Percentiles rank a stretch among this genome's conserved stretches.
Evolutionary conservation across 2,113 vertebrate genomes (phyloP).

Genomic region (Aix galericulata): DNA sequence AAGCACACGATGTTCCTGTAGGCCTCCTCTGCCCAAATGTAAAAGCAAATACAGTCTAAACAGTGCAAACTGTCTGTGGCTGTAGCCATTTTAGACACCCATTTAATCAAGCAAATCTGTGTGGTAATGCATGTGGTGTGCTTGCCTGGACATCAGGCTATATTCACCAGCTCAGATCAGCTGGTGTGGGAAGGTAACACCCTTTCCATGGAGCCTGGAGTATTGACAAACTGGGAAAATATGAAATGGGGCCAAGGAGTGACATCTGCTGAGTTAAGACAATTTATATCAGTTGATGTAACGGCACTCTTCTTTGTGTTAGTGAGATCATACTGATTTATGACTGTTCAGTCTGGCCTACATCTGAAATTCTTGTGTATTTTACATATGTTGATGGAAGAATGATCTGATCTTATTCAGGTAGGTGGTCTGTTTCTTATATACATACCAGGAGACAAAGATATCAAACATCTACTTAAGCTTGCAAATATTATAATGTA

Average conservation of each 20-base stretch:
- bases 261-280: background rate
- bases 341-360: background rate
- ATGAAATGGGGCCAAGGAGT: background rate
- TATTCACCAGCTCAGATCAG: background rate
- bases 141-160: background rate
- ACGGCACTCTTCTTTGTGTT: background rate
- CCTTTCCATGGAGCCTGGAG: background rate
- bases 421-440: background rate
- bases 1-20: background rate
- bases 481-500: constrained; percentile 19
- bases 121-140: background rate
- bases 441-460: constrained; percentile 6
- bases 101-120: background rate
- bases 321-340: background rate
- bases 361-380: background rate
- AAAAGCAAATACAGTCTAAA: background rate
- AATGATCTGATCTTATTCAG: background rate
- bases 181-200: background rate
- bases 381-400: background rate
- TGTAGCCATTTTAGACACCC: background rate
- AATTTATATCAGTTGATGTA: background rate
- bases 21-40: background rate
- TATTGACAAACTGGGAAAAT: background rate
- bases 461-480: constrained; percentile 13
- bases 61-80: background rate